A percentile compares a stretch with the other conserved stretches of the same genome.
phyloP scores from a whole-genome alignment of 37 sponge, comb jelly and placozoan species.

The Axinella damicornis region DNA sequence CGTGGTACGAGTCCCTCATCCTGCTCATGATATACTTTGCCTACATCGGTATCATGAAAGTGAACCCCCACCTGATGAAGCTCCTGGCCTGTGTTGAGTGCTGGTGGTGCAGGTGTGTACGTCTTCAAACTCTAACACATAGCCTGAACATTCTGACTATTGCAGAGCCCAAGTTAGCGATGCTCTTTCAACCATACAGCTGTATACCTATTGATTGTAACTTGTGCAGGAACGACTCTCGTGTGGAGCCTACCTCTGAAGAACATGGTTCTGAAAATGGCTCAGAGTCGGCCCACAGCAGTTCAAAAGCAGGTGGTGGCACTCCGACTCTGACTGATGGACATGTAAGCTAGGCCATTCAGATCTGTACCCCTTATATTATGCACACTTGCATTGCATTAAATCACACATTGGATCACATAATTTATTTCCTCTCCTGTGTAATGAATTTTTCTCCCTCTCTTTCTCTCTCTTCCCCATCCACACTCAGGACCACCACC shows the following conservation, averaged over 20 bases:
- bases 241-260: constrained; percentile 7
- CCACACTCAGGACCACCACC: too few species aligned
- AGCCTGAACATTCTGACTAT: too few species aligned
- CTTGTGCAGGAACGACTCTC: constrained; percentile 22
- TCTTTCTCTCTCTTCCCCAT: background rate
- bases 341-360: background rate
- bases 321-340: too few species aligned
- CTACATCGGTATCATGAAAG: constrained; percentile 82
- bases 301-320: background rate
- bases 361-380: too few species aligned
- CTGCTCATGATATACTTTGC: constrained; percentile 68
- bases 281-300: background rate
- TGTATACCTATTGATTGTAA: background rate
- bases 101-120: constrained; percentile 30
- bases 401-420: too few species aligned
- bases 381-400: too few species aligned
- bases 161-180: background rate
- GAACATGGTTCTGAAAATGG: background rate
- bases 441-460: background rate
- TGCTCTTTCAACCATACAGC: background rate
- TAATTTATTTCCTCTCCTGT: too few species aligned
- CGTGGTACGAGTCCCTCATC: constrained; percentile 76
- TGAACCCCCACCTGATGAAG: constrained; percentile 51
- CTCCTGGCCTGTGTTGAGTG: constrained; percentile 22
- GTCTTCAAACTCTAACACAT: too few species aligned